phyloP scores from a whole-genome alignment of 2,888 invertebrate species.

The Leucoma salicis region DNA sequence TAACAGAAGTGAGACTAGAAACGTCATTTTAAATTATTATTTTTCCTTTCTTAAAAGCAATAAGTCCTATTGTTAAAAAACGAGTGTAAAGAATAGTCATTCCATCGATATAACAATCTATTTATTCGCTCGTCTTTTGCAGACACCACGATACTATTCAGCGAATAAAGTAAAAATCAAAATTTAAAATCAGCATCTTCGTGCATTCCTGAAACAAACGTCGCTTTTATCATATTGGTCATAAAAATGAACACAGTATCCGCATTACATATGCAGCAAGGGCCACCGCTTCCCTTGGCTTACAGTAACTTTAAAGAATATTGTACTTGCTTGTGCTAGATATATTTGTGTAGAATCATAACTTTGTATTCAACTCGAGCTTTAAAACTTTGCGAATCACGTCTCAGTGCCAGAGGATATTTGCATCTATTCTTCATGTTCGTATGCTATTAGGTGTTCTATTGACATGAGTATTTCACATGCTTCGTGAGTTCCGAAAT shows the following conservation, averaged over 20 bases:
- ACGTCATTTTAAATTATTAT: too few species aligned
- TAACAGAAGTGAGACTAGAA: too few species aligned
- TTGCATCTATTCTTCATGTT: constrained; percentile 68
- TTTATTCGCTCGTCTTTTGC: too few species aligned
- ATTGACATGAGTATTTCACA: constrained; percentile 58
- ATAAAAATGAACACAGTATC: background rate
- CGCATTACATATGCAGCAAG: constrained; percentile 52
- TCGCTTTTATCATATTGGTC: background rate
- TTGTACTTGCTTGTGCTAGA: constrained; percentile 59
- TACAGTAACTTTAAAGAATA: constrained; percentile 66
- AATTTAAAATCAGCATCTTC: background rate
- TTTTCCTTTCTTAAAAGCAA: too few species aligned
- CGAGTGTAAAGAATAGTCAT: too few species aligned
- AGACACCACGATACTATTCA: too few species aligned
- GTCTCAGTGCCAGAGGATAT: constrained; percentile 61
- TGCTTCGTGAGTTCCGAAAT: too few species aligned
- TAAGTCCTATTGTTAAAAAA: too few species aligned
- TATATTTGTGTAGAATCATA: constrained; percentile 47
- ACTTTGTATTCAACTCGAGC: constrained; percentile 65
- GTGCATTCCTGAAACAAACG: background rate
- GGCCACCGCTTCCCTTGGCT: constrained; percentile 60
- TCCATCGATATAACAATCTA: too few species aligned
- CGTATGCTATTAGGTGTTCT: constrained; percentile 58
- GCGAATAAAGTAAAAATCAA: too few species aligned
- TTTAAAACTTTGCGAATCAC: constrained; percentile 60